These are phyloP conservation scores for Aegithalos caudatus DNA, from an alignment of 2,113 vertebrate genomes.

Conservation along the genomic window DNA sequence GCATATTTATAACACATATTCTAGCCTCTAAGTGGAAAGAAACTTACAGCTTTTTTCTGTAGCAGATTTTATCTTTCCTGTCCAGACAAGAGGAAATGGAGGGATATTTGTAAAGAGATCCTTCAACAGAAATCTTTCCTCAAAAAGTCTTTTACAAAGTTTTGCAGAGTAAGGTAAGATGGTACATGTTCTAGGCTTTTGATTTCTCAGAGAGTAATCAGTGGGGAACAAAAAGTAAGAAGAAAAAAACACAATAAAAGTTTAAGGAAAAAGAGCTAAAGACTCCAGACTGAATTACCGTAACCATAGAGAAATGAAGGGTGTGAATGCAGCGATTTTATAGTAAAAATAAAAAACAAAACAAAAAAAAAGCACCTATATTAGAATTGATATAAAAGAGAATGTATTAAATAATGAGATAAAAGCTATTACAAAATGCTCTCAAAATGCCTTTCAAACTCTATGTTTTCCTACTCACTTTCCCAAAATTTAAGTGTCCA, in stretches of 20 bases:
- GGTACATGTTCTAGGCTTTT: neutral
- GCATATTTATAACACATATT: neutral
- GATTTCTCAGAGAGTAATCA: neutral
- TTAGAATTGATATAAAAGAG: neutral
- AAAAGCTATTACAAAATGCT: neutral
- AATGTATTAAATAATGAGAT: neutral
- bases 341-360: neutral
- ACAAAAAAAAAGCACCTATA: neutral
- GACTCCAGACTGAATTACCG: neutral
- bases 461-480: neutral
- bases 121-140: neutral
- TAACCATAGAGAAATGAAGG: neutral
- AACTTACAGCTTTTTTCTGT: neutral
- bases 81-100: neutral
- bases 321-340: neutral
- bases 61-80: neutral
- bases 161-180: neutral
- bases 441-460: neutral
- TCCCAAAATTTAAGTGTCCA: conserved; percentile 1
- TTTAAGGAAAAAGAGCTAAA: neutral
- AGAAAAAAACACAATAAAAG: neutral
- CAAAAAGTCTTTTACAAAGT: neutral
- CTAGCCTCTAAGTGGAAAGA: neutral
- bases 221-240: neutral
- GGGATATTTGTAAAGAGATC: neutral